phyloP scores from a whole-genome alignment of 2,888 invertebrate species.

The Habrosyne pyritoides region DNA sequence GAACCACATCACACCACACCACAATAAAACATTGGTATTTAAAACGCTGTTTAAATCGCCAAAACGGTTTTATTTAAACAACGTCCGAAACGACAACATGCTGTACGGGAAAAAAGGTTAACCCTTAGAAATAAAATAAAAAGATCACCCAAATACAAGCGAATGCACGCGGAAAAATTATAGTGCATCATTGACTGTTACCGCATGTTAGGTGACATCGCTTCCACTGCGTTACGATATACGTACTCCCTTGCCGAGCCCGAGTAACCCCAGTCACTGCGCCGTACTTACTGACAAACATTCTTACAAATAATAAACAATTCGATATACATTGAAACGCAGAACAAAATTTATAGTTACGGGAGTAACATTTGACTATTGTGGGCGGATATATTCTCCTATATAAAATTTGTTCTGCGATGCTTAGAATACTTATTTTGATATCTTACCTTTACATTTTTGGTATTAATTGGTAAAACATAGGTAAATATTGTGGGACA shows the following conservation, averaged over 20 bases:
- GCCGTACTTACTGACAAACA: slow-evolving; percentile 5
- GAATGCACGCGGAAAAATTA: slow-evolving; percentile 27
- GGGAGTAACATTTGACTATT: too few relatives aligned
- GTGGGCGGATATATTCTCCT: not conserved
- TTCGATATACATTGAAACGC: not conserved
- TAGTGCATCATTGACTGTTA: slow-evolving; percentile 28
- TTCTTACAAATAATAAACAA: too few relatives aligned
- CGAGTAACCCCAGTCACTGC: slow-evolving; percentile 32
- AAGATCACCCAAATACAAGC: slow-evolving; percentile 15
- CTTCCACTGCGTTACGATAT: not conserved
- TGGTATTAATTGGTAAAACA: slow-evolving; percentile 45
- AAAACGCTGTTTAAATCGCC: not conserved
- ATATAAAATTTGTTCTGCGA: not conserved
- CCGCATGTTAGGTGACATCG: slow-evolving; percentile 20
- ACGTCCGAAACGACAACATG: not conserved
- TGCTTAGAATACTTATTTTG: not conserved
- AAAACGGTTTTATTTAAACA: not conserved
- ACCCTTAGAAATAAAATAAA: slow-evolving; percentile 10
- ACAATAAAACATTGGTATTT: not conserved
- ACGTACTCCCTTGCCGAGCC: slow-evolving; percentile 10
- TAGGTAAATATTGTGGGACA: too few relatives aligned
- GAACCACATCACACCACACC: not conserved
- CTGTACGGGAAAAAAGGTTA: not conserved
- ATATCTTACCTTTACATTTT: slow-evolving; percentile 38
- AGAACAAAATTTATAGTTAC: too few relatives aligned